Conservation (phyloP, 2,797 vertebrate species). For the Gadopsis bispinosus region DNA sequence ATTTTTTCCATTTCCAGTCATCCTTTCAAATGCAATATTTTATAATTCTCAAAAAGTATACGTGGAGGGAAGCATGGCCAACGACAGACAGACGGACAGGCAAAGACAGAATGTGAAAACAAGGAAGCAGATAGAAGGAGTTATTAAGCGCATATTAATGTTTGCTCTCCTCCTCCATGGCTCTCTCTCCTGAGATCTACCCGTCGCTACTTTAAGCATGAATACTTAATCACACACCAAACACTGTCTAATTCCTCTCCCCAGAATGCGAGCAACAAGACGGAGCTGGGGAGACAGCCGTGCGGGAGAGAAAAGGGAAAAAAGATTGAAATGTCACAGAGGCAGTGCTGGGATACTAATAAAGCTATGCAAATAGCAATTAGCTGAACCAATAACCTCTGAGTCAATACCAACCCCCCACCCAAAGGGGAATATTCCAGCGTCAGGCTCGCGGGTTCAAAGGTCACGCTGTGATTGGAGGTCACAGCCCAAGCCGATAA, state of each 20-base stretch:
- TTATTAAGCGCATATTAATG: constrained; percentile 80
- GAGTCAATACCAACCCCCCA: constrained; percentile 76
- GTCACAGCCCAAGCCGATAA: constrained; percentile 45
- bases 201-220: constrained; percentile 79
- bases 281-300: constrained; percentile 23
- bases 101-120: constrained; percentile 45
- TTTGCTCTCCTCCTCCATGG: constrained; percentile 75
- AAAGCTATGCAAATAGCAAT: constrained; percentile 88
- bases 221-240: constrained; percentile 82
- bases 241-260: constrained; percentile 77
- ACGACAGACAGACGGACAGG: constrained; percentile 37
- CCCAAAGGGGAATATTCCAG: constrained; percentile 60
- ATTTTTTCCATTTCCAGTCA: constrained; percentile 50
- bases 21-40: constrained; percentile 55
- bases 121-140: constrained; percentile 63
- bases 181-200: constrained; percentile 64
- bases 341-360: constrained; percentile 79
- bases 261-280: constrained; percentile 57
- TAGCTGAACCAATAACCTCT: constrained; percentile 83
- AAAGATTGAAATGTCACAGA: constrained; percentile 77
- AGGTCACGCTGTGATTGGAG: constrained; percentile 69
- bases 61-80: constrained; percentile 19
- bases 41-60: constrained; percentile 35
- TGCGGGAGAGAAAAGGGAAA: background rate
- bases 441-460: constrained; percentile 60